phyloP scores from a whole-genome alignment of 2,113 vertebrate genomes.

The Seriola quinqueradiata region DNA sequence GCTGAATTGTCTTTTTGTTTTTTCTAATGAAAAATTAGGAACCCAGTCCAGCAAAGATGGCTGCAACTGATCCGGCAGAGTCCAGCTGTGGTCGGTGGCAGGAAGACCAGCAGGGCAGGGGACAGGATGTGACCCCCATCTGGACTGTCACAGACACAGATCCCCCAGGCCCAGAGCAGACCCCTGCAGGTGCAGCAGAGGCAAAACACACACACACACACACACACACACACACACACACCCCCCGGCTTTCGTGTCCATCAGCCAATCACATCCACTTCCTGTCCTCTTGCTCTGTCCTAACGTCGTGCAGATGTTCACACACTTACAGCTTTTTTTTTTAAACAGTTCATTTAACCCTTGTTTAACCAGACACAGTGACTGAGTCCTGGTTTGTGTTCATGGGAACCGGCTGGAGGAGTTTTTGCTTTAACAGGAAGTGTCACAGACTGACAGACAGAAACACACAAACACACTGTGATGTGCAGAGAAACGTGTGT shows the following conservation, averaged over 20 bases:
- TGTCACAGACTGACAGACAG: background rate
- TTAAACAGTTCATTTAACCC: conserved; percentile 24
- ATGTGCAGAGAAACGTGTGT: background rate
- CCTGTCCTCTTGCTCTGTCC: conserved; percentile 45
- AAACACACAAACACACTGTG: conserved; percentile 6
- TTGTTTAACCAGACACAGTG: background rate
- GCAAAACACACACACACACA: conserved; percentile 33
- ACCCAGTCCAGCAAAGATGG: conserved; percentile 80
- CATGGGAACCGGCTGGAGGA: conserved; percentile 1
- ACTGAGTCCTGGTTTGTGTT: background rate
- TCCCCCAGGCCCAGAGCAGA: conserved; percentile 22
- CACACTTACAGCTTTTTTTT: conserved; percentile 30
- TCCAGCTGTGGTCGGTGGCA: conserved; percentile 50
- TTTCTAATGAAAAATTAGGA: conserved; percentile 54
- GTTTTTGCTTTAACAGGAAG: conserved; percentile 45
- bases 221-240: conserved; percentile 36
- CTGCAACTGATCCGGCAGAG: conserved; percentile 56
- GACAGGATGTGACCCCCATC: conserved; percentile 36
- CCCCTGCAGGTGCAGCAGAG: conserved; percentile 64
- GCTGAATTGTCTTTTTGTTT: conserved; percentile 1
- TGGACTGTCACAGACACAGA: conserved; percentile 57
- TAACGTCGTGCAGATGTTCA: conserved; percentile 69
- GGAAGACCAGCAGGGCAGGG: conserved; percentile 55
- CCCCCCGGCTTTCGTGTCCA: conserved; percentile 32
- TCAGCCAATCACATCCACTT: conserved; percentile 46